Base-by-base conservation (phyloP, 2,888 invertebrate genomes). In the Apodemia duryi region DNA sequence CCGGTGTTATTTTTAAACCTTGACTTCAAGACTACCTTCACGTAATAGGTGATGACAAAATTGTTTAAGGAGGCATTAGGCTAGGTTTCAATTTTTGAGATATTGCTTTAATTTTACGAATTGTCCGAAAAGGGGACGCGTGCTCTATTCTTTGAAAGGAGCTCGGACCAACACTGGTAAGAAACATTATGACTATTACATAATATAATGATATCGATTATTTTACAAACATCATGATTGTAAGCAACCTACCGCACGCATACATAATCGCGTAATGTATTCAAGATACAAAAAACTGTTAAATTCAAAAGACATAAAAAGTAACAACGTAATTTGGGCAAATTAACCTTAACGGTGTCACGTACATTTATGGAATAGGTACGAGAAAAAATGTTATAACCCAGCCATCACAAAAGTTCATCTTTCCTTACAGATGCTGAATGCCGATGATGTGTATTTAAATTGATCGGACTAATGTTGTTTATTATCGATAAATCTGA, bases 281-380 rank as follows among this genome's bases (percentile, higher is more conserved):
- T 78, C 35, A 77, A 51, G 78, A 81, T 77, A 77, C 68, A 70
- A 73, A 74, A 75, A 73, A 71, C 65, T 69, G 63, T 66, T 66
- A 65, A 71, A 72, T 75, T 70, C 70, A 71, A 75, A 67, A 68
- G 74, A 74, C 60, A 61, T 54, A 70, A 71, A 79, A 81, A 82
- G 80, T 76, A 74, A 79, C 75, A 73, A 75, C 72, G 76, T 81
- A 78, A 83, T 83, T 79, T 75, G 75, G 77, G 78, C 75, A 84
- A 86, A 89, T 86, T 85, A 80, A 81, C 77, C 82, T 76, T 83
- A 78, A 78, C 78, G 77, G 72, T 83, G 85, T 85, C 88, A 88
- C 86, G 87, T 89, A 83, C 73, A 51, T 71, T 73, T 68, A 21
- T 71, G 70, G 74, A 78, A 81, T 80, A 79, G 78, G 75, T 70